Evolutionary conservation across 2,888 invertebrate genomes (phyloP).

Genomic region (Drosophila mulleri): DNA sequence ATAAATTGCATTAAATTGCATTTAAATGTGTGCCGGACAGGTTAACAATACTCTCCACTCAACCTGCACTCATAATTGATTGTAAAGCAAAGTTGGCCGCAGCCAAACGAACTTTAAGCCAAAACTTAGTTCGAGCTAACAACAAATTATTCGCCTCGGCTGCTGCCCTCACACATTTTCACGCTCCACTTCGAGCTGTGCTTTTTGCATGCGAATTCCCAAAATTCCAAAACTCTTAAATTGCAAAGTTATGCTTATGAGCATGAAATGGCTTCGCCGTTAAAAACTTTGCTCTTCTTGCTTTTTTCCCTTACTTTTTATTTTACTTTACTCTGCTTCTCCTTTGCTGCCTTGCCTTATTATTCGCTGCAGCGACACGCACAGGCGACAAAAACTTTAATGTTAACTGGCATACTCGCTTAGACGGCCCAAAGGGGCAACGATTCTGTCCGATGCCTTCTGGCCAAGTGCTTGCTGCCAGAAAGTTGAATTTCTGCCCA

Average conservation of each 20-base stretch:
- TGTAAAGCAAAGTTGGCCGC: conserved; percentile 44
- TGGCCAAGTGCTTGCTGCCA: conserved; percentile 46
- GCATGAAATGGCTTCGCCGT: conserved; percentile 63
- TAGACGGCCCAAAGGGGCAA: conserved; percentile 29
- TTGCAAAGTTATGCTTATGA: conserved; percentile 65
- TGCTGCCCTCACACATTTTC: conserved; percentile 13
- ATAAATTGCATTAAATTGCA: conserved; percentile 83
- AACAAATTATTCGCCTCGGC: conserved; percentile 46
- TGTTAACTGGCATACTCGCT: conserved; percentile 45
- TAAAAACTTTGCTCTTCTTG: conserved; percentile 33
- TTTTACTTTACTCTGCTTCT: background rate
- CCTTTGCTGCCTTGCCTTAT: conserved; percentile 9
- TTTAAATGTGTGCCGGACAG: conserved; percentile 84
- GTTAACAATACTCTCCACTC: conserved; percentile 68
- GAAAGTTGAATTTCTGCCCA: conserved; percentile 52
- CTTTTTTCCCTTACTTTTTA: background rate
- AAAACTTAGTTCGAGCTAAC: conserved; percentile 12
- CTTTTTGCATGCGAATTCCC: conserved; percentile 43
- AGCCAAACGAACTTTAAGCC: conserved; percentile 37
- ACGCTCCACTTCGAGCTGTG: conserved; percentile 1
- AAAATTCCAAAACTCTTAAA: conserved; percentile 36
- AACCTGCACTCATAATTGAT: conserved; percentile 52
- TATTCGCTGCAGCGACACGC: conserved; percentile 43
- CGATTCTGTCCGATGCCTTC: conserved; percentile 22
- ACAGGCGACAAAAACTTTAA: conserved; percentile 51